Evolutionary conservation across 2,888 invertebrate genomes (phyloP).

Genomic region (Selenia dentaria): DNA sequence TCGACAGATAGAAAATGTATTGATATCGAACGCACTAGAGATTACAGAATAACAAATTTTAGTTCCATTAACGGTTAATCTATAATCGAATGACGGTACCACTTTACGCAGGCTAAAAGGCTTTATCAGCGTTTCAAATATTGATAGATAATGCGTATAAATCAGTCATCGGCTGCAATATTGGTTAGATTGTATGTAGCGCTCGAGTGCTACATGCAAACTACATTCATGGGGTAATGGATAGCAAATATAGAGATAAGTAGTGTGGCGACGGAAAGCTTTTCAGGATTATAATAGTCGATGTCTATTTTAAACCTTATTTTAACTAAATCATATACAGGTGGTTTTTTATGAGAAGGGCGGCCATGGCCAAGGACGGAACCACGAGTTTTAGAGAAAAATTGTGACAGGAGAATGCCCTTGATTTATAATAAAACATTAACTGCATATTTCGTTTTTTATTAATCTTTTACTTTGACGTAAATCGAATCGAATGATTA

Average conservation of each 20-base stretch:
- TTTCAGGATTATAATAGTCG: conserved; percentile 8
- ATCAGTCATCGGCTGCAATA: conserved; percentile 32
- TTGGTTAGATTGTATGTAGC: conserved; percentile 25
- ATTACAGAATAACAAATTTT: conserved; percentile 29
- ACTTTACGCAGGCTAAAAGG: conserved; percentile 24
- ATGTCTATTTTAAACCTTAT: no score
- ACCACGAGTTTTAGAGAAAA: no score
- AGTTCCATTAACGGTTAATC: conserved; percentile 35
- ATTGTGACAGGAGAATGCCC: no score
- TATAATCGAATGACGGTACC: conserved; percentile 27
- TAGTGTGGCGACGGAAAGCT: conserved; percentile 24
- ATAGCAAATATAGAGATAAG: conserved; percentile 55
- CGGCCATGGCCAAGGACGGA: no score
- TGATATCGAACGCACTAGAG: conserved; percentile 7
- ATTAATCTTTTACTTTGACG: no score
- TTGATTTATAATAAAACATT: no score
- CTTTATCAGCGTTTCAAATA: conserved; percentile 34
- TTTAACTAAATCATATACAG: no score
- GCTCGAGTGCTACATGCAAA: conserved; percentile 54
- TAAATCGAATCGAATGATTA: no score
- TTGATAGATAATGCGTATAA: conserved; percentile 35
- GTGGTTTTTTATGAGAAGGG: no score
- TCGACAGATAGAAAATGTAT: background rate
- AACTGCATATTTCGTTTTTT: no score
- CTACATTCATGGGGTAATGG: conserved; percentile 65